These are phyloP conservation scores for Dallia pectoralis DNA, from an alignment of 2,797 vertebrate genomes.

Conservation along the genomic window DNA sequence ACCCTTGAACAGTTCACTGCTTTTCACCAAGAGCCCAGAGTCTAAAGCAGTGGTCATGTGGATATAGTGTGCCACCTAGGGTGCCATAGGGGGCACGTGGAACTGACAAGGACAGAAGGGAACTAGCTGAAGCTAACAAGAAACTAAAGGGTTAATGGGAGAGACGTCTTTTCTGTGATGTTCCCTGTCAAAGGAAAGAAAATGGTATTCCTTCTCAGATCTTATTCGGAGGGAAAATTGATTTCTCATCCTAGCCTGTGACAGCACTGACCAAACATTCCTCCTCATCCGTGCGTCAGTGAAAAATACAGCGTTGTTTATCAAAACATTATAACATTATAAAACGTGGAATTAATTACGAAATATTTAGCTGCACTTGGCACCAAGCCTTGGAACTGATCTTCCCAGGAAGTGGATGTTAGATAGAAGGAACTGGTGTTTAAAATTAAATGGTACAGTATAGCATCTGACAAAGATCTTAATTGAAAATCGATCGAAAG, in stretches of 20 bases:
- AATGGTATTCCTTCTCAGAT: slow-evolving; percentile 53
- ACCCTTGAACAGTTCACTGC: background rate
- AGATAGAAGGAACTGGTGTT: background rate
- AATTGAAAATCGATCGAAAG: background rate
- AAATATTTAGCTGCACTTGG: background rate
- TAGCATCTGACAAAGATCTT: background rate
- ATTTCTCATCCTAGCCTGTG: slow-evolving; percentile 63
- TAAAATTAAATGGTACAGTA: background rate
- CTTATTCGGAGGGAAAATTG: slow-evolving; percentile 64
- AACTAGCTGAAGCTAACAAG: slow-evolving; percentile 35
- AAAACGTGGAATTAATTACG: background rate
- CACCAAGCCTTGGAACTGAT: background rate
- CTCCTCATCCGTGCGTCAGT: slow-evolving; percentile 47
- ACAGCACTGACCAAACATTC: slow-evolving; percentile 61
- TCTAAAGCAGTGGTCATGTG: background rate
- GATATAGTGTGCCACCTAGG: background rate
- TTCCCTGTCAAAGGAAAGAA: slow-evolving; percentile 49
- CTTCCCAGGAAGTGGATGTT: background rate
- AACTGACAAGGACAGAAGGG: background rate
- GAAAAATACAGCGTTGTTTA: slow-evolving; percentile 26
- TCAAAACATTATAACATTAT: slow-evolving; percentile 22
- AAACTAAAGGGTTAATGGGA: slow-evolving; percentile 41
- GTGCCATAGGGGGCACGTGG: background rate
- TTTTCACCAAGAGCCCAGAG: background rate
- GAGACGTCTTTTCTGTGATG: slow-evolving; percentile 59